Evolutionary conservation across 1,140 invertebrate genomes (phyloP), one percentile per base, ranked within the genome.

Genomic region (Phocides pigmalion): DNA sequence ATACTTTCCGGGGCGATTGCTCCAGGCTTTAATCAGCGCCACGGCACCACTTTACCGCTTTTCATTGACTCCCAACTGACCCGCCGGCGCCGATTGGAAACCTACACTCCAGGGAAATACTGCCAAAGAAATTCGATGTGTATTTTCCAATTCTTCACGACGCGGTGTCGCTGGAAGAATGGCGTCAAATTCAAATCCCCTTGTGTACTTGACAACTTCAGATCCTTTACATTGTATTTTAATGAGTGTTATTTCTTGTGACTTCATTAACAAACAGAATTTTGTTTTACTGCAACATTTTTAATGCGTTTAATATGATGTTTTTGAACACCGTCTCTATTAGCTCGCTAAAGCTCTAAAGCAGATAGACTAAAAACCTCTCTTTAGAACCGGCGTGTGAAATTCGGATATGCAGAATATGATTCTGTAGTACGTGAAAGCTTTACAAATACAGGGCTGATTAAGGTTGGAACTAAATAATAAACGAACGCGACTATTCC

Each of bases 1-100:
- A 90, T 90, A 90, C 82, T 89, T 89, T 87, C 85, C 84, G 82
- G 72, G 81, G 85, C 86, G 85, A 90, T 90, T 90, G 88, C 88
- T 90, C 70, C 81, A 84, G 86, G 86, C 85, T 89, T 90, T 90
- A 90, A 90, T 90, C 88, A 90, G 87, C 84, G 78, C 80, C 70
- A 71, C 84, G 80, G 84, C 81, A 84, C 84, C 84, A 90, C 83
- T 90, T 88, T 87, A 88, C 87, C 85, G 84, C 84, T 87, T 88
- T 87, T 82, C 87, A 89, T 87, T 87, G 85, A 86, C 84, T 86
- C 84, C 72, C 85, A 74, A 70, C 85, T 90, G 87, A 88, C 87
- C 87, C 68, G 77, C 72, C 73, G 74, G 67, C 73, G 78, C 73
- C 87, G 86, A 90, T 90, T 88, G 87, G 85, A 87, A 90, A 86